Evolutionary conservation across 1,140 invertebrate genomes (phyloP), one percentile per base, ranked within the genome.

Genomic region (Cherax destructor): DNA sequence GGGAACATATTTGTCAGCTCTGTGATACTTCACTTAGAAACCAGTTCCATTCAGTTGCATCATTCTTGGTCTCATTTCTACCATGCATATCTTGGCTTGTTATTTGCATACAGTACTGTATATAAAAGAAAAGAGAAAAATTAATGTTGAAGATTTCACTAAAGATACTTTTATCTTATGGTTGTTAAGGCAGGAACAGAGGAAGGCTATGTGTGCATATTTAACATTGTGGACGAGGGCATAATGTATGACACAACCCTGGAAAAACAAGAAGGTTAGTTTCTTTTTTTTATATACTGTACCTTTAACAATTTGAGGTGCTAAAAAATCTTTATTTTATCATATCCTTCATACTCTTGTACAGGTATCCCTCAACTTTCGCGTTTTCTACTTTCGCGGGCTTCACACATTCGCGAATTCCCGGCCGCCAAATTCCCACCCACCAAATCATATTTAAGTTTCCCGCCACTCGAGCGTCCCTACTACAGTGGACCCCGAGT

Each of bases 191-290:
- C 88, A 47, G 88, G 88, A 10, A 91, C 88, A 11, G 88, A 91
- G 61, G 83, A 79, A 69, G 88, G 88, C 49, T 91, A 85, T 85
- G 83, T 91, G n/a, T 91, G 88, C 50, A 50, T 91, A 65, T 91
- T 91, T 91, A 47, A 91, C 13, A 56, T 91, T 18, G 13, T 78
- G 59, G 83, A 78, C 0, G 10, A 69, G 2, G 81, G 83, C 11
- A 65, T 91, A 13, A n/a, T 91, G 56, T 91, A 91, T n/a, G 49
- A 91, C 59, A 83, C 69, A 50, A 69, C 41, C 13, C 61, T 91
- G 72, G 88, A 84, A 21, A 91, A 85, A n/a, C 88, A 91, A 50
- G 88, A 91, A 91, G 88, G 88, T 91, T 3, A 89, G 87, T 72
- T n/a, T 24, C 52, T 41, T 49, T 69, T 18, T 18, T 3, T 24